Conservation (phyloP, 1,140 invertebrate species). For the Spodoptera litura region DNA sequence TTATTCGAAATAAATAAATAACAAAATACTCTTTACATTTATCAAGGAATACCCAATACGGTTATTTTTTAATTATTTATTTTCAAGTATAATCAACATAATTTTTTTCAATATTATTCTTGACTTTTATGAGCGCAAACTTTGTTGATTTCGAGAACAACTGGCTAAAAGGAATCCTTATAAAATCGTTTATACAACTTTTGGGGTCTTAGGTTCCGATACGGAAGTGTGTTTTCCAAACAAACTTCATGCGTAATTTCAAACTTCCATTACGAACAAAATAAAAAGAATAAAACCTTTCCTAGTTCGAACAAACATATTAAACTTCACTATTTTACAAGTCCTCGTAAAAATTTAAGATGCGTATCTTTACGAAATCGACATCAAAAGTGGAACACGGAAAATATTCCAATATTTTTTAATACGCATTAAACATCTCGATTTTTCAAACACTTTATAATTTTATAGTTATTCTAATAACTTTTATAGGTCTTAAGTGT, state of each 20-base stretch:
- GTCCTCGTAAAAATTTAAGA: constrained; percentile 2
- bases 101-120: background rate
- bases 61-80: too few relatives aligned
- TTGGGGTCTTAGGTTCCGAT: constrained; percentile 1
- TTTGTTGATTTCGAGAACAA: constrained; percentile 5
- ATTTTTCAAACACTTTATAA: background rate
- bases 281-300: constrained; percentile 1
- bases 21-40: too few relatives aligned
- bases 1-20: too few relatives aligned
- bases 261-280: background rate
- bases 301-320: background rate
- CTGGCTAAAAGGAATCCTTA: constrained; percentile 18
- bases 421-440: background rate
- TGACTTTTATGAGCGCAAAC: background rate
- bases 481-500: background rate
- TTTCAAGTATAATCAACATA: too few relatives aligned
- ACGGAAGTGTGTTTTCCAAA: background rate
- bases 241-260: background rate
- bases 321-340: background rate
- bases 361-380: background rate
- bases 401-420: background rate
- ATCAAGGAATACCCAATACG: too few relatives aligned
- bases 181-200: background rate
- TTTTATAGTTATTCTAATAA: background rate
- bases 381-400: background rate